These are phyloP conservation scores for Nasonovia ribisnigri DNA, from an alignment of 2,888 invertebrate species.

Conservation along the genomic window DNA sequence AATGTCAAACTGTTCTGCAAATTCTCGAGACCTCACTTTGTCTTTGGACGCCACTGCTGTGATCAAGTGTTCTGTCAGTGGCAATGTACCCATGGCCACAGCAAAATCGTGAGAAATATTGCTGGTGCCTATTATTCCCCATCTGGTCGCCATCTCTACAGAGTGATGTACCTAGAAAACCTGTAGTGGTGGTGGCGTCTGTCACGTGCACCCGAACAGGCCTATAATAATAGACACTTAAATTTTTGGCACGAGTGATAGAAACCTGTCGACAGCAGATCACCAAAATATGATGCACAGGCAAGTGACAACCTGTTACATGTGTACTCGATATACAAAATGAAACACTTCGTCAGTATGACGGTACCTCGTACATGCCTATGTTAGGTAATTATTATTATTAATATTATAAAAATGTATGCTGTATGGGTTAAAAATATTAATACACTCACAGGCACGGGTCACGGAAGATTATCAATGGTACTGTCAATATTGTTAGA, in stretches of 20 bases:
- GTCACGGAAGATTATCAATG: background rate
- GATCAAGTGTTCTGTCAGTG: slow-evolving; percentile 79
- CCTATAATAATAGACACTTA: background rate
- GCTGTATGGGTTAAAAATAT: background rate
- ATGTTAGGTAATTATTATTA: background rate
- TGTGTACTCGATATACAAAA: background rate
- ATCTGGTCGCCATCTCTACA: slow-evolving; percentile 76
- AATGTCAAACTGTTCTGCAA: slow-evolving; percentile 82
- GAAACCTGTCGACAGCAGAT: background rate
- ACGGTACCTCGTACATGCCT: background rate
- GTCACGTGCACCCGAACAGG: background rate
- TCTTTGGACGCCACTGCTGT: slow-evolving; percentile 85
- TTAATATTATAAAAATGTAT: background rate
- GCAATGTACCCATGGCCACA: slow-evolving; percentile 77
- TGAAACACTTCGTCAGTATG: background rate
- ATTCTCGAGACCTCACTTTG: slow-evolving; percentile 78
- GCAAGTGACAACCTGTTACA: background rate
- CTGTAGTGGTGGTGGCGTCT: no score
- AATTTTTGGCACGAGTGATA: background rate
- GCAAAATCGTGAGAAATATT: slow-evolving; percentile 90
- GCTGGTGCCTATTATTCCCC: slow-evolving; percentile 90
- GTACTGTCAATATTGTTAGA: background rate
- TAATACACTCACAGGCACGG: background rate
- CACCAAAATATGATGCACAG: background rate
- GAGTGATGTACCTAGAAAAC: no score